Conservation (phyloP, 2,113 vertebrate genomes). For the Poeciliopsis turrubarensis region DNA sequence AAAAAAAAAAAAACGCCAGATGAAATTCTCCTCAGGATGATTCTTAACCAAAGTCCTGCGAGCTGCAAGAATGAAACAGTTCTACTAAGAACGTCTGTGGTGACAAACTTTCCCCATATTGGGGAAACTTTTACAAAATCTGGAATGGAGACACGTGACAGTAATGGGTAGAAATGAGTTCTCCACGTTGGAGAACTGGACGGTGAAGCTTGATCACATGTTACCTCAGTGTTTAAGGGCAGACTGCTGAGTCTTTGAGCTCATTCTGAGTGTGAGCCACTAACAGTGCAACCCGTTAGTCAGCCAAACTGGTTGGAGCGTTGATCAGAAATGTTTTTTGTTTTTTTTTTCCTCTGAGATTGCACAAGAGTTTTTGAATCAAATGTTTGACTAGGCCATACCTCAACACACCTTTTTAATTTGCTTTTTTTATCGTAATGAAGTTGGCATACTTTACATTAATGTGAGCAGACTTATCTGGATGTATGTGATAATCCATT, state of each 20-base stretch:
- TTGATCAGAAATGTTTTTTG: conserved; percentile 1
- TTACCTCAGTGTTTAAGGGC: conserved; percentile 49
- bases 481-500: conserved; percentile 17
- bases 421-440: conserved; percentile 29
- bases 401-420: conserved; percentile 34
- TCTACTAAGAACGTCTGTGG: conserved; percentile 21
- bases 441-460: conserved; percentile 29
- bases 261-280: not conserved
- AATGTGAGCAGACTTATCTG: conserved; percentile 20
- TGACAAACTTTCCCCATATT: conserved; percentile 74
- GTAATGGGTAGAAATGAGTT: conserved; percentile 12
- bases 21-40: conserved; percentile 35
- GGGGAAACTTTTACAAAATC: conserved; percentile 56
- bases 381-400: conserved; percentile 32
- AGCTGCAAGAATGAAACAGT: conserved; percentile 5
- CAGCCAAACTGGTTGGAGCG: conserved; percentile 10
- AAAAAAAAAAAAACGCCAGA: not conserved
- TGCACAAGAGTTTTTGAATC: conserved; percentile 43
- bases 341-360: conserved; percentile 33
- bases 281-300: not conserved
- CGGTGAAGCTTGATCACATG: conserved; percentile 37
- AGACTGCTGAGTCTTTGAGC: conserved; percentile 18
- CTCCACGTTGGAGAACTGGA: conserved; percentile 59
- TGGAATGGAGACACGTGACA: not conserved
- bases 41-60: conserved; percentile 19